Conservation (phyloP, 1,140 invertebrate species). For the Drosophila malerkotliana region DNA sequence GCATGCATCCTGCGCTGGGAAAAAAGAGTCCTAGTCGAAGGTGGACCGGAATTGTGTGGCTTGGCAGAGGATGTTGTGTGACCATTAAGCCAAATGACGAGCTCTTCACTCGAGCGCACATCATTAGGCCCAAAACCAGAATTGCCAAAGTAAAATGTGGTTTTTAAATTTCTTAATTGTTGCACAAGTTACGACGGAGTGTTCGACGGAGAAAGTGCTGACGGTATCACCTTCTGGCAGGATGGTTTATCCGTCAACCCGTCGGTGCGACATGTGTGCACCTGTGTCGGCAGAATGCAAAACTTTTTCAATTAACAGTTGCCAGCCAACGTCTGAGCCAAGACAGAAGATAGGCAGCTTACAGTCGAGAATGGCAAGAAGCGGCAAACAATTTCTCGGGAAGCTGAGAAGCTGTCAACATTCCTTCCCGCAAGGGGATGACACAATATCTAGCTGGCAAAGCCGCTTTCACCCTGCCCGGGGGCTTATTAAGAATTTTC, state of each 20-base stretch:
- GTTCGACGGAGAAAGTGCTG: slow-evolving; percentile 2
- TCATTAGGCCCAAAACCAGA: slow-evolving; percentile 52
- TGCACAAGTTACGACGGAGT: slow-evolving; percentile 24
- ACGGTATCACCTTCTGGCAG: neutral
- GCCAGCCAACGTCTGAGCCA: slow-evolving; percentile 49
- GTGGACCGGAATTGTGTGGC: slow-evolving; percentile 20
- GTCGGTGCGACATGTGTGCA: slow-evolving; percentile 43
- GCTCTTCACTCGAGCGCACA: slow-evolving; percentile 34
- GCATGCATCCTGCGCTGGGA: slow-evolving; percentile 11
- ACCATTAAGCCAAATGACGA: slow-evolving; percentile 64
- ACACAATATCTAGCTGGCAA: slow-evolving; percentile 32
- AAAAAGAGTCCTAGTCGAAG: neutral
- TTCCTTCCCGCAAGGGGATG: slow-evolving; percentile 30
- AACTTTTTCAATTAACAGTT: slow-evolving; percentile 83
- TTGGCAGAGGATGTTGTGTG: slow-evolving; percentile 25
- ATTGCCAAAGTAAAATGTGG: slow-evolving; percentile 5
- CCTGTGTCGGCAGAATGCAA: slow-evolving; percentile 58
- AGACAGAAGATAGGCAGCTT: slow-evolving; percentile 33
- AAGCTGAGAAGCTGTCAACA: slow-evolving; percentile 52
- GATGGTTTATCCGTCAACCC: slow-evolving; percentile 53
- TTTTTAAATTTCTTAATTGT: slow-evolving; percentile 65
- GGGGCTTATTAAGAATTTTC: slow-evolving; percentile 64
- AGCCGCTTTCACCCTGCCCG: slow-evolving; percentile 39
- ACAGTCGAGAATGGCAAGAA: slow-evolving; percentile 17
- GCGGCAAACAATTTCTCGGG: slow-evolving; percentile 11